phyloP scores from a whole-genome alignment of 2,113 vertebrate species.

The Pollimyrus isidori region DNA sequence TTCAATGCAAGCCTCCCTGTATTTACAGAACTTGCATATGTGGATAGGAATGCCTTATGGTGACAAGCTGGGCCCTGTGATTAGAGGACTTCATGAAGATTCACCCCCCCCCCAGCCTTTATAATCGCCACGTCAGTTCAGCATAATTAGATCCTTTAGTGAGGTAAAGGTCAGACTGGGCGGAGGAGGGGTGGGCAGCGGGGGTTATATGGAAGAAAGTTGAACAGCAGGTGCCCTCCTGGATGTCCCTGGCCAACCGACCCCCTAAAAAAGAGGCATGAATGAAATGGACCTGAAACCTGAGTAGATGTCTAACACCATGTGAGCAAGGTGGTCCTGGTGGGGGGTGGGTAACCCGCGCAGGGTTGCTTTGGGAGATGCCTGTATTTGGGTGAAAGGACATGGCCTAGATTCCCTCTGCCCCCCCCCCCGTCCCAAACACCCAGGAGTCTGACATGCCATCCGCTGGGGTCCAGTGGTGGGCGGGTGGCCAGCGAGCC shows the following conservation, averaged over 20 bases:
- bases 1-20: not conserved
- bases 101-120: not conserved
- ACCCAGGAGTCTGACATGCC: not conserved
- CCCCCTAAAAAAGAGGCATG: not conserved
- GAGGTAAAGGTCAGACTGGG: not conserved
- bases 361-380: not conserved
- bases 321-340: not conserved
- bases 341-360: not conserved
- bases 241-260: not conserved
- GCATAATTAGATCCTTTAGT: not conserved
- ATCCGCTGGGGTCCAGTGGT: not conserved
- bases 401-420: constrained; percentile 3
- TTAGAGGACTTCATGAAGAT: not conserved
- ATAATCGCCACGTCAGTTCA: not conserved
- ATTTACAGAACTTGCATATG: not conserved
- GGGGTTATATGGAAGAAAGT: not conserved
- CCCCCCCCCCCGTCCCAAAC: not conserved
- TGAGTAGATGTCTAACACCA: not conserved
- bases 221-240: not conserved
- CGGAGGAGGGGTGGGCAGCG: not conserved
- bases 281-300: not conserved
- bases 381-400: constrained; percentile 53
- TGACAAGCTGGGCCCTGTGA: not conserved
- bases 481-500: not conserved
- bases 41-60: not conserved